phyloP scores from a whole-genome alignment of 92 coral and sea anemone species.

The Pocillopora meandrina region DNA sequence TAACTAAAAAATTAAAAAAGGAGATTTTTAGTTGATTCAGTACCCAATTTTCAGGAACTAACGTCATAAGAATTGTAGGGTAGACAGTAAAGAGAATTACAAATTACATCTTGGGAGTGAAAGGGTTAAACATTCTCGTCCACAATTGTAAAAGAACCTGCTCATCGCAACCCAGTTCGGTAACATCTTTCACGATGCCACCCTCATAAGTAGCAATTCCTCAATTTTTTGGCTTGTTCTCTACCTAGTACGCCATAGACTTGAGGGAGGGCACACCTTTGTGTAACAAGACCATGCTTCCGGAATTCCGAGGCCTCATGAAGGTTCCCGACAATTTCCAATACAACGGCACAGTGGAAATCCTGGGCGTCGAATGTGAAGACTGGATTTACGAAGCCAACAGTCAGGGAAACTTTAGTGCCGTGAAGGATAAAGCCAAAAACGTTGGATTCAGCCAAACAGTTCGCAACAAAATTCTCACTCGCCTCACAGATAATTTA shows the following conservation, averaged over 20 bases:
- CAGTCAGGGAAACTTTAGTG: conserved; percentile 37
- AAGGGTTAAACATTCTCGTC: no score
- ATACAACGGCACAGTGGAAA: conserved; percentile 56
- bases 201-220: background rate
- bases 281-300: conserved; percentile 32
- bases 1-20: no score
- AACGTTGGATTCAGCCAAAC: conserved; percentile 34
- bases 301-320: conserved; percentile 51
- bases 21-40: no score
- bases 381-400: conserved; percentile 55
- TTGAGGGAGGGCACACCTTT: conserved; percentile 21
- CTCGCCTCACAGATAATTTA: conserved; percentile 27
- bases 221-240: background rate
- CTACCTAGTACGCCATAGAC: conserved; percentile 27
- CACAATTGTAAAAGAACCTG: no score
- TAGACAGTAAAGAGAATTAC: no score
- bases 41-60: no score
- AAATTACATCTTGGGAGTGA: no score
- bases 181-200: no score
- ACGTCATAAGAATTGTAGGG: no score
- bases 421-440: conserved; percentile 32
- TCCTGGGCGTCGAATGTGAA: conserved; percentile 59
- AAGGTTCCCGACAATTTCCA: conserved; percentile 55
- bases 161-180: no score
- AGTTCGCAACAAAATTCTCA: conserved; percentile 28